Conservation (phyloP, 2,888 invertebrate species). For the Melieria picta region DNA sequence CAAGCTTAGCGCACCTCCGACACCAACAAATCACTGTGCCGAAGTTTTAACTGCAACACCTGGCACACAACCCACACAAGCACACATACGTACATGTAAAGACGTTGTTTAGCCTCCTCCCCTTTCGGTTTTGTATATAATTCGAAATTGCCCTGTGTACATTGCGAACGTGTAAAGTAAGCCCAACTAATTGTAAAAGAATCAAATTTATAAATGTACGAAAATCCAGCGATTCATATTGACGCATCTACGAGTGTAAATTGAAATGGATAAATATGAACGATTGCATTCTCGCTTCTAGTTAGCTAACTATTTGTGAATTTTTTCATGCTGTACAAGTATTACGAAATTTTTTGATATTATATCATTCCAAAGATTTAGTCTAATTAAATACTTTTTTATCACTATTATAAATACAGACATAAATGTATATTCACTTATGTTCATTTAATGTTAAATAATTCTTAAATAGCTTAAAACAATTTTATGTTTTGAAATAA, state of each 20-base stretch:
- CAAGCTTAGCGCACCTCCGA: too few relatives aligned
- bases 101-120: too few relatives aligned
- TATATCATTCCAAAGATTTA: conserved; percentile 63
- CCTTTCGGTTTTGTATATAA: too few relatives aligned
- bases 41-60: too few relatives aligned
- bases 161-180: too few relatives aligned
- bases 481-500: conserved; percentile 57
- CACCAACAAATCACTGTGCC: too few relatives aligned
- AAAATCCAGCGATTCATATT: too few relatives aligned
- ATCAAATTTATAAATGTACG: too few relatives aligned
- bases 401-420: conserved; percentile 44
- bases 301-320: conserved; percentile 26
- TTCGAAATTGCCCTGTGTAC: too few relatives aligned
- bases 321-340: conserved; percentile 17
- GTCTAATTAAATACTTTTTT: conserved; percentile 60
- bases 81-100: neutral
- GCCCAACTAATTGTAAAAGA: too few relatives aligned
- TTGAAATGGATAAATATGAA: neutral
- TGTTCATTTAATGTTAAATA: conserved; percentile 55
- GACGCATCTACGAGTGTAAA: conserved; percentile 5
- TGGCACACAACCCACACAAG: neutral
- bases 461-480: conserved; percentile 43
- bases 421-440: conserved; percentile 28
- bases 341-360: conserved; percentile 52
- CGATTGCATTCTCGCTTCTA: conserved; percentile 22